Conservation (phyloP, 2,113 vertebrate genomes). For the Sturnus vulgaris region DNA sequence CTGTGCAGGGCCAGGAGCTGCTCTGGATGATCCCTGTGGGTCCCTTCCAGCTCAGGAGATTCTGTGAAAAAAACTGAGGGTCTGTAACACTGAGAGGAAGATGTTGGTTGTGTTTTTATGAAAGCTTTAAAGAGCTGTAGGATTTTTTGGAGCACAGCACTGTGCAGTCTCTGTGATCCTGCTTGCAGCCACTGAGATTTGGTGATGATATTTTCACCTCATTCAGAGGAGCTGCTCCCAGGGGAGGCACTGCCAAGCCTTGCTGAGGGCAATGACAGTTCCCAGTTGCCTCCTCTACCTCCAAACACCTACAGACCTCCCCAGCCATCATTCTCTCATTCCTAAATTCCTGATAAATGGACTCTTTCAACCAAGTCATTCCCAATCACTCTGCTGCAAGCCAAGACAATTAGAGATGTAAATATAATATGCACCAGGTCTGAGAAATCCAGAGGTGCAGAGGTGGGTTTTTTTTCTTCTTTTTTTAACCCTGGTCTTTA, state of each 20-base stretch:
- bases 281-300: background rate
- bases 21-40: background rate
- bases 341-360: background rate
- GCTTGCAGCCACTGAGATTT: background rate
- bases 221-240: background rate
- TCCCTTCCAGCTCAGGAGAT: background rate
- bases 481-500: background rate
- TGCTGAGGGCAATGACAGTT: background rate
- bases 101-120: background rate
- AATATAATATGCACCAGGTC: background rate
- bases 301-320: background rate
- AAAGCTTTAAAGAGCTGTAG: background rate
- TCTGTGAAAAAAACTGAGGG: background rate
- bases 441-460: background rate
- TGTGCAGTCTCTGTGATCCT: background rate
- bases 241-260: background rate
- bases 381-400: background rate
- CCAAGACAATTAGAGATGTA: background rate
- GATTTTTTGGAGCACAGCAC: background rate
- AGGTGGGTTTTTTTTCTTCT: fast-evolving
- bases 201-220: background rate
- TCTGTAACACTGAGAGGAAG: background rate
- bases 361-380: background rate
- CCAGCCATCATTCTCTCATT: background rate
- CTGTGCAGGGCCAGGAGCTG: background rate